phyloP scores from a whole-genome alignment of 2,888 invertebrate species.

The Plagiodera versicolora region DNA sequence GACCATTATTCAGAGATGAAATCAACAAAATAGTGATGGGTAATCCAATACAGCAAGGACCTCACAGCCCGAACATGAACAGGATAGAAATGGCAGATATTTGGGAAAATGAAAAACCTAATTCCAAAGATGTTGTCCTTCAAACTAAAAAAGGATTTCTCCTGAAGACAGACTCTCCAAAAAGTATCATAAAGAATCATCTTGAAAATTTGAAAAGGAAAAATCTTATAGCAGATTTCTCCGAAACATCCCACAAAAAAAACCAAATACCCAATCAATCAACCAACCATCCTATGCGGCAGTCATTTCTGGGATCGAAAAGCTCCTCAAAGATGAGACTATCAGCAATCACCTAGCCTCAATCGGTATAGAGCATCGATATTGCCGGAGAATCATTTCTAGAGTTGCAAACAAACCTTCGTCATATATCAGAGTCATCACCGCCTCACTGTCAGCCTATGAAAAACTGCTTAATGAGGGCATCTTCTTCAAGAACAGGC shows the following conservation, averaged over 20 bases:
- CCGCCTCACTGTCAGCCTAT: slow-evolving; percentile 6
- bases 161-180: not conserved
- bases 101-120: not conserved
- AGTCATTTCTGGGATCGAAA: slow-evolving; percentile 13
- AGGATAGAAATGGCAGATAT: slow-evolving; percentile 2
- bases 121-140: not conserved
- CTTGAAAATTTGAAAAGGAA: not conserved
- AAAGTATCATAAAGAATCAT: not conserved
- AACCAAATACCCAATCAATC: not conserved
- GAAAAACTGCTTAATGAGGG: slow-evolving; percentile 19
- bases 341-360: slow-evolving; percentile 8
- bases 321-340: not conserved
- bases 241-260: not conserved
- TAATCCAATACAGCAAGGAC: too few species aligned
- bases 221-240: not conserved
- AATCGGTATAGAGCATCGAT: slow-evolving; percentile 11
- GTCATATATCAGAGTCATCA: slow-evolving; percentile 11
- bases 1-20: too few species aligned
- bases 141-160: slow-evolving; percentile 4
- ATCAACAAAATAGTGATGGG: too few species aligned
- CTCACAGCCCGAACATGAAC: not conserved
- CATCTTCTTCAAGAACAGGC: not conserved
- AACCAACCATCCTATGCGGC: slow-evolving; percentile 2
- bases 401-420: slow-evolving; percentile 13
- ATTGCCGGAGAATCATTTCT: slow-evolving; percentile 15